Base-by-base conservation (phyloP, 2,113 vertebrate genomes). In the Semnornis frantzii region DNA sequence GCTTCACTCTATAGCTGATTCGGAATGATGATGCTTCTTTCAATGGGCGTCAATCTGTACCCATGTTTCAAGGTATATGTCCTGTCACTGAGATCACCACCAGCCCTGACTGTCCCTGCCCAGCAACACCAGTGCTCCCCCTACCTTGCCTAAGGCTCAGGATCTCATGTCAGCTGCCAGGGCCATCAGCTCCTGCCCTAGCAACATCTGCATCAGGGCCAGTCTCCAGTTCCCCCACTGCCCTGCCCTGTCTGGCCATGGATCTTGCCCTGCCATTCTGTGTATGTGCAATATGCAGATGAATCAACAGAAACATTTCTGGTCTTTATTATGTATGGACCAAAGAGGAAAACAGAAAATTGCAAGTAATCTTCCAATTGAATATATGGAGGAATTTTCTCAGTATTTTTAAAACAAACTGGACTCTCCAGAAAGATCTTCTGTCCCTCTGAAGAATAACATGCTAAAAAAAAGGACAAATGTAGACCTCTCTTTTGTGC, bases 151-250 rank as follows among this genome's bases (percentile, higher is more conserved):
- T 52, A 52, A 23, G 21, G 50, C 21, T 23, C 48, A 50, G 20
- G 48, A 50, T 21, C 10, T 50, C 50, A 52, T 25, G 23, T 52
- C 50, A 52, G 50, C 5, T 18, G 23, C 50, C 50, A 52, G 11
- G 50, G 50, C 12, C 50, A 52, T 25, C 50, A 52, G 50, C 23
- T 9, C 50, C 50, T 52, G 42, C 14, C n/a, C 10, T 37, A 77
- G 42, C 0, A 1, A 25, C 7, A 3, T n/a, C 20, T 1, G 1
- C 18, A 64, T 31, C 31, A 58, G 48, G 48, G 31, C 21, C 2
- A 0, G 23, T n/a, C 50, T 82, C 64, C 37, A 65, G 15, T 7
- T 76, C 8, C n/a, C n/a, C 19, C 39, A 10, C 15, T 63, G 48
- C 48, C 19, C 71, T 77, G 33, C 10, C 30, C 24, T 10, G 8